Conservation (phyloP, 2,888 invertebrate species). For the Drosophila tanythrix region DNA sequence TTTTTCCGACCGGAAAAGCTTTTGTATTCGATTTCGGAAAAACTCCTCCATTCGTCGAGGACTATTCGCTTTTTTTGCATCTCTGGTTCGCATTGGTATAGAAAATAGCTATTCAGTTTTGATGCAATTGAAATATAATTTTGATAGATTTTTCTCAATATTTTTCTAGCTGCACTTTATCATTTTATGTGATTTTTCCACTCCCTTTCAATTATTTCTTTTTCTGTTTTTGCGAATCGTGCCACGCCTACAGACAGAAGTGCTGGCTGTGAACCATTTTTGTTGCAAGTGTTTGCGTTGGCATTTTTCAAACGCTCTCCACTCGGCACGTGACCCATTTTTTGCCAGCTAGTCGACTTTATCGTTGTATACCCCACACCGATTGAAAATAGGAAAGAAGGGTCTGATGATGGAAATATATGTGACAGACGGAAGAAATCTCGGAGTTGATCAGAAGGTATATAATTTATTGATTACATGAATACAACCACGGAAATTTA, state of each 20-base stretch:
- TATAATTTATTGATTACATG: not conserved
- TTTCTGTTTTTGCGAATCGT: slow-evolving; percentile 28
- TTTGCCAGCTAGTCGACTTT: not conserved
- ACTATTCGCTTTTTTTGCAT: not conserved
- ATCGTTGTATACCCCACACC: slow-evolving; percentile 10
- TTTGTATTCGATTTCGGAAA: not conserved
- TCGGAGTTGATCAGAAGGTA: not conserved
- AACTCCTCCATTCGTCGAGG: not conserved
- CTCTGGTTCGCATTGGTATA: slow-evolving; percentile 3
- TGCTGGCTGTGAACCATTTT: slow-evolving; percentile 26
- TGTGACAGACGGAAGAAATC: not conserved
- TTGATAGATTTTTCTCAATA: slow-evolving; percentile 66
- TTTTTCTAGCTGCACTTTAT: slow-evolving; percentile 36
- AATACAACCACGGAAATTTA: not conserved
- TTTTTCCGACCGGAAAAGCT: not conserved
- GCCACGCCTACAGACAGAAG: slow-evolving; percentile 46
- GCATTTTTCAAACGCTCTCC: slow-evolving; percentile 54
- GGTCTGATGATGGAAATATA: not conserved
- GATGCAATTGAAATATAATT: slow-evolving; percentile 65
- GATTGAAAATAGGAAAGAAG: not conserved
- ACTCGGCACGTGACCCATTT: slow-evolving; percentile 63
- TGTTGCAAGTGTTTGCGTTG: slow-evolving; percentile 54
- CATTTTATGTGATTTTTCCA: not conserved
- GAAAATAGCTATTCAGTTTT: slow-evolving; percentile 39
- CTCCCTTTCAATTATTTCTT: not conserved